Percentiles rank a stretch among this genome's conserved stretches.
These are phyloP conservation scores for Pseudochirops corinnae DNA, from an alignment of 2,797 vertebrate species.

Conservation along the genomic window DNA sequence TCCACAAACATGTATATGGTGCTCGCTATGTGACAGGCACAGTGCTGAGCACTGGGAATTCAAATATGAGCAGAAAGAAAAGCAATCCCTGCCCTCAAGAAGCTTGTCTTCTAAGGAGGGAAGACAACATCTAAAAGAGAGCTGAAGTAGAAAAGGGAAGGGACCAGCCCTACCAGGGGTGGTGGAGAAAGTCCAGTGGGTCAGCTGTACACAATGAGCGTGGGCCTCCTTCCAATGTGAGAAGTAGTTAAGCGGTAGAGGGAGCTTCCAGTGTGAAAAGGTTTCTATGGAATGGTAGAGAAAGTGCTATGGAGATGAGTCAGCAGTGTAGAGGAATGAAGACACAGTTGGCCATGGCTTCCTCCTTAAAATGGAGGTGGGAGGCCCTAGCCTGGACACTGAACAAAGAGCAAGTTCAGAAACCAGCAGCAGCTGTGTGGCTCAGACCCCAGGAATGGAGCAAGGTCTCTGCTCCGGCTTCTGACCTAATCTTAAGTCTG, in stretches of 20 bases:
- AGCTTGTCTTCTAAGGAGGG: not conserved
- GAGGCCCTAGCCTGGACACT: not conserved
- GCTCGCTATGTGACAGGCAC: not conserved
- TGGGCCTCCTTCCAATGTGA: not conserved
- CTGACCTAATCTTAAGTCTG: not conserved
- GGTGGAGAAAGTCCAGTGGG: not conserved
- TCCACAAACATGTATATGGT: not conserved
- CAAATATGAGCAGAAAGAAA: not conserved
- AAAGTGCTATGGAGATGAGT: not conserved
- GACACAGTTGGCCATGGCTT: not conserved
- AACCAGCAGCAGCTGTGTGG: not conserved
- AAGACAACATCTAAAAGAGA: not conserved
- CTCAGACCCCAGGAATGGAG: not conserved
- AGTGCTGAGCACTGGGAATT: not conserved
- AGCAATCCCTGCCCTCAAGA: not conserved
- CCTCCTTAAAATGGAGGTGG: not conserved
- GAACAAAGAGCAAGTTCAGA: not conserved
- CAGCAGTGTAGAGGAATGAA: not conserved
- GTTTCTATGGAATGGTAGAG: not conserved
- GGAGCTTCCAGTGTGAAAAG: not conserved
- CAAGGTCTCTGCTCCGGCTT: not conserved
- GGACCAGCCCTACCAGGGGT: not conserved
- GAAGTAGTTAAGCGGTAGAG: not conserved
- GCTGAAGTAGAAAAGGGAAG: not conserved
- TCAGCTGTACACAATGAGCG: not conserved